Evolutionary conservation across 2,888 invertebrate genomes (phyloP), one percentile per base, ranked within the genome.

Genomic region (Caenorhabditis sp.): DNA sequence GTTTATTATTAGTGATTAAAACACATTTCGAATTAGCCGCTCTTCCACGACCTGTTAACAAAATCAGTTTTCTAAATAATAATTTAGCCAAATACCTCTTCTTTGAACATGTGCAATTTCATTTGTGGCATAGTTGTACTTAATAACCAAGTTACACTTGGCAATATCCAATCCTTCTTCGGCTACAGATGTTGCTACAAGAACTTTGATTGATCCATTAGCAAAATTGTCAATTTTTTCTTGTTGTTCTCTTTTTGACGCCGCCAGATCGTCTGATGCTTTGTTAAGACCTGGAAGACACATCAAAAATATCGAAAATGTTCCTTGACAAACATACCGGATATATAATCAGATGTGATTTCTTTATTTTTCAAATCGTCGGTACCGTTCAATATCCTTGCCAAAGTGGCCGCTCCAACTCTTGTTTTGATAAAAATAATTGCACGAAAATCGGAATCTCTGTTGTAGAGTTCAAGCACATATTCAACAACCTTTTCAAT

Each of bases 41-140:
- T 50, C 79, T 58, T 17, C 79, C 77, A 43, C 79, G 77, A n/a
- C 83, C 31, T 31, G 31, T n/a, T n/a, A n/a, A n/a, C n/a, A n/a
- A n/a, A n/a, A n/a, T n/a, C n/a, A n/a, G n/a, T n/a, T n/a, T n/a
- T n/a, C n/a, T n/a, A n/a, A n/a, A n/a, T n/a, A n/a, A n/a, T n/a
- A n/a, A n/a, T n/a, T n/a, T n/a, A n/a, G n/a, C n/a, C n/a, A n/a
- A n/a, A 31, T 31, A 31, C 31, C 83, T 77, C 79, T 72, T 55
- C 83, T 57, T 65, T 83, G 83, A 3, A 83, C 77, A 57, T 82
- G 82, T 12, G 82, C 83, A 59, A 83, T 81, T 31, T 81, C 81
- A 59, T 80, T 81, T 0, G 81, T 76, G 1, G 76, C 77, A 50
- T 80, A 79, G 55, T 82, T 82, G 58, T 83, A 83, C 58, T 82